A percentile compares a stretch with the other conserved stretches of the same genome.
Evolutionary conservation across 2,113 vertebrate species (phyloP).

Genomic region (Romanogobio albipinnatus): DNA sequence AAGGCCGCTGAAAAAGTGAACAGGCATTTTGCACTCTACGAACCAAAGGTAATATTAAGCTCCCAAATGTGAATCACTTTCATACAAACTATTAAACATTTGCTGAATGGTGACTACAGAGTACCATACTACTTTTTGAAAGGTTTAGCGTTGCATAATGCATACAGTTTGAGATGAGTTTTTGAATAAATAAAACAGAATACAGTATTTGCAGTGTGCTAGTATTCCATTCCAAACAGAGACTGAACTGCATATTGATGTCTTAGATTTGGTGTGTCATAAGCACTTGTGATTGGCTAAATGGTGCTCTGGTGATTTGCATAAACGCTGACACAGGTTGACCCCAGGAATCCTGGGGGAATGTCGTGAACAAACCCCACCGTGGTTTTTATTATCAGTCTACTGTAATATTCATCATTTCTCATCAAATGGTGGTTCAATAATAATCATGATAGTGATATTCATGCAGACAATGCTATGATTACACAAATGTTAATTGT

Average conservation of each 20-base stretch:
- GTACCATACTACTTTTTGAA: neutral
- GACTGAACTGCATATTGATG: constrained; percentile 21
- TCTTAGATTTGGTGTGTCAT: constrained; percentile 2
- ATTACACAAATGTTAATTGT: constrained; percentile 57
- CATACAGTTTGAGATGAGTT: neutral
- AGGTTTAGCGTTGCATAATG: neutral
- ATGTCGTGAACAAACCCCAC: neutral
- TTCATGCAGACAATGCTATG: constrained; percentile 55
- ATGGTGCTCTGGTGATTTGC: constrained; percentile 21
- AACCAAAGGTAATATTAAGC: neutral
- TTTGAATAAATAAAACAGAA: neutral
- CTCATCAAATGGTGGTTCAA: constrained; percentile 51
- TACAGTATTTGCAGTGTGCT: neutral
- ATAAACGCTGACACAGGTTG: constrained; percentile 13
- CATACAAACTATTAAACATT: neutral
- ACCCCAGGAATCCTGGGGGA: neutral
- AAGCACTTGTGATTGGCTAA: constrained; percentile 46
- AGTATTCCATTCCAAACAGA: neutral
- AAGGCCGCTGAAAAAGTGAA: neutral
- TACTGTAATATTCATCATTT: constrained; percentile 51
- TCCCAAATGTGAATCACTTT: neutral
- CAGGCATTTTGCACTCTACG: neutral
- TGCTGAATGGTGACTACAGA: neutral
- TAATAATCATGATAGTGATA: constrained; percentile 49
- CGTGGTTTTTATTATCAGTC: constrained; percentile 16